A percentile compares a stretch with the other conserved stretches of the same genome.
These are phyloP conservation scores for Polypedilum vanderplanki DNA, from an alignment of 1,140 invertebrate genomes.

Conservation along the genomic window DNA sequence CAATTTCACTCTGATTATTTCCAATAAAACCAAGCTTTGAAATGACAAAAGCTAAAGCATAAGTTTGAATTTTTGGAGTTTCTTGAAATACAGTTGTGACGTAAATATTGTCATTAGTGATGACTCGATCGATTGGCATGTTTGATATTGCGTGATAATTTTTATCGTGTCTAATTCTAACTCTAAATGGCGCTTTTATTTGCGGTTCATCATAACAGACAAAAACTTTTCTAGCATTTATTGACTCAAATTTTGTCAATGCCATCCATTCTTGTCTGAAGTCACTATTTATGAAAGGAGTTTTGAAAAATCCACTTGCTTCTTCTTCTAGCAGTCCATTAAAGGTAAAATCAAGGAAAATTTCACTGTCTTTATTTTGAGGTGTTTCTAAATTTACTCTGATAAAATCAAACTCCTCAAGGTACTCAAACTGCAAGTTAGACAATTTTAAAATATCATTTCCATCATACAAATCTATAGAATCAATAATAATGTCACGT, in stretches of 20 bases:
- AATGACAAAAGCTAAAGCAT: not conserved
- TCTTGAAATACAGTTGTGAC: not conserved
- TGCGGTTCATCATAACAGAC: conserved; percentile 81
- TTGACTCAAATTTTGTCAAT: conserved; percentile 68
- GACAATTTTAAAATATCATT: not conserved
- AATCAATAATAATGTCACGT: not conserved
- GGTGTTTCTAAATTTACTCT: not conserved
- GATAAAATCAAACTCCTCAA: not conserved
- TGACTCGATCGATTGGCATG: conserved; percentile 47
- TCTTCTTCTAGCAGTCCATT: not conserved
- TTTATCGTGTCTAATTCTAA: conserved; percentile 52
- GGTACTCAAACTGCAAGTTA: not conserved
- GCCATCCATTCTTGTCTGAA: conserved; percentile 50
- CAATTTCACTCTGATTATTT: not conserved
- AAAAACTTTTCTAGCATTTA: conserved; percentile 65
- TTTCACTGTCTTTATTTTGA: not conserved
- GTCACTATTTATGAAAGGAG: not conserved
- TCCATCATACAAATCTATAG: not conserved
- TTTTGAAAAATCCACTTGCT: not conserved
- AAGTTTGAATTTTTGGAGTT: not conserved
- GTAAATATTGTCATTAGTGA: not conserved
- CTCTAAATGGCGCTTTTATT: conserved; percentile 67
- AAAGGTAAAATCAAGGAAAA: not conserved
- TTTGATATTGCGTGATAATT: conserved; percentile 54
- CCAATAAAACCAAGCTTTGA: not conserved